A percentile compares a stretch with the other conserved stretches of the same genome.
Conservation (phyloP, 2,888 invertebrate species). For the Anthrax anthrax region DNA sequence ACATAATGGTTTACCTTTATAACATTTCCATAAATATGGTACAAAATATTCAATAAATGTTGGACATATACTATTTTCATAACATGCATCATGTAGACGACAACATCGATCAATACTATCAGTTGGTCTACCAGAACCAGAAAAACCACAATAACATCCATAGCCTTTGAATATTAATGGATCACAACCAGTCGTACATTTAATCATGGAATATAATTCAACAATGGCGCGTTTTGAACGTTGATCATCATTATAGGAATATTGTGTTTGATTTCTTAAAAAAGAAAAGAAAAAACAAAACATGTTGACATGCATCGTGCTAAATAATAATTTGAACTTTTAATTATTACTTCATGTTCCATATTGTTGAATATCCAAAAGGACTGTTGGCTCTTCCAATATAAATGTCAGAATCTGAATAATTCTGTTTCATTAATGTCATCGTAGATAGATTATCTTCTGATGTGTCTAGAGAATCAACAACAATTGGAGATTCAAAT, state of each 20-base stretch:
- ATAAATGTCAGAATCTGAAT: conserved; percentile 20
- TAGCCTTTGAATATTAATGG: conserved; percentile 74
- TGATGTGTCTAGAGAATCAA: too few relatives aligned
- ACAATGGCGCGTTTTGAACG: conserved; percentile 59
- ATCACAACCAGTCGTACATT: conserved; percentile 72
- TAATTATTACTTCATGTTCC: conserved; percentile 26
- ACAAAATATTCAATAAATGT: conserved; percentile 71
- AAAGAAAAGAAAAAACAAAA: not conserved
- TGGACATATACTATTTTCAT: conserved; percentile 62
- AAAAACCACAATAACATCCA: conserved; percentile 80
- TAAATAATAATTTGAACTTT: not conserved
- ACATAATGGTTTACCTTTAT: conserved; percentile 60
- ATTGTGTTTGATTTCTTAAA: not conserved
- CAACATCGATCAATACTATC: conserved; percentile 74
- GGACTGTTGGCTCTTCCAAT: conserved; percentile 31
- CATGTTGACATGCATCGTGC: not conserved
- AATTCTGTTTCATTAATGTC: conserved; percentile 9
- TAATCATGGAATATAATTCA: conserved; percentile 74
- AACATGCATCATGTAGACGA: conserved; percentile 74
- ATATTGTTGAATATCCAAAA: conserved; percentile 31
- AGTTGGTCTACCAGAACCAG: conserved; percentile 62
- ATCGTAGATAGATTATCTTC: too few relatives aligned
- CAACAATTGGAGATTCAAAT: too few relatives aligned
- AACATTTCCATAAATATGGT: conserved; percentile 80
- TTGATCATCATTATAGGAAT: conserved; percentile 22